Percentiles rank a stretch among this genome's conserved stretches.
These are phyloP conservation scores for Pluvialis apricaria DNA, from an alignment of 2,113 vertebrate genomes.

Conservation along the genomic window DNA sequence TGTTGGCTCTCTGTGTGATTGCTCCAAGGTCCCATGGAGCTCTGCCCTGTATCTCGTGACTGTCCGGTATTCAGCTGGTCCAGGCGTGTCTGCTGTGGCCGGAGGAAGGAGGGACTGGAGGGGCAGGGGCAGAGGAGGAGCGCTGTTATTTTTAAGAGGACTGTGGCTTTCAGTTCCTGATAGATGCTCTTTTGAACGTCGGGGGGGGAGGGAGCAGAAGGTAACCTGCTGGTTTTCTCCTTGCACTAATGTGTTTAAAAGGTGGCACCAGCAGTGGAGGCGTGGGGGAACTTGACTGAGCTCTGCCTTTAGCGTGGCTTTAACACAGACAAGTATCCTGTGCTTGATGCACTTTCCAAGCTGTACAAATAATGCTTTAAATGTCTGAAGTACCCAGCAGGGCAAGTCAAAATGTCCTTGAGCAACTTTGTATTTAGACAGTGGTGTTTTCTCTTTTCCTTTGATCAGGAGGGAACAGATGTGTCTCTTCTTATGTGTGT, in stretches of 20 bases:
- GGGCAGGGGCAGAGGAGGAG: not conserved
- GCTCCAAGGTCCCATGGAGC: not conserved
- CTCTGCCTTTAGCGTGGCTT: not conserved
- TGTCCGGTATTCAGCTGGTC: accelerated
- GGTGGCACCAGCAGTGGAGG: conserved; percentile 2
- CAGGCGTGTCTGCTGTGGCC: not conserved
- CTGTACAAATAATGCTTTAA: conserved; percentile 28
- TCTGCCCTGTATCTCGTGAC: accelerated
- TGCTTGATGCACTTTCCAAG: conserved; percentile 12
- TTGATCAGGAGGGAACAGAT: conserved; percentile 24
- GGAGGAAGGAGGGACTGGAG: not conserved
- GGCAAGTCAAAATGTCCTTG: conserved; percentile 39
- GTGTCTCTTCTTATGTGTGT: conserved; percentile 5
- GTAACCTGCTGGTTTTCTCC: conserved; percentile 16
- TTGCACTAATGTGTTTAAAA: conserved; percentile 18
- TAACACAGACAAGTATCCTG: not conserved
- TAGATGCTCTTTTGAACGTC: conserved; percentile 1
- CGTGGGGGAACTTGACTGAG: not conserved
- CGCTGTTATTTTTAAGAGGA: not conserved
- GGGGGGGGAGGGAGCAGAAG: not conserved
- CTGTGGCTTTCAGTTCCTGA: not conserved
- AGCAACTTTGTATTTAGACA: conserved; percentile 30
- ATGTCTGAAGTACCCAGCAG: conserved; percentile 37
- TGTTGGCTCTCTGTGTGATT: accelerated
- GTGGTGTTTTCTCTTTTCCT: not conserved